Conservation (phyloP, 2,797 vertebrate genomes). For the Periophthalmus magnuspinnatus region DNA sequence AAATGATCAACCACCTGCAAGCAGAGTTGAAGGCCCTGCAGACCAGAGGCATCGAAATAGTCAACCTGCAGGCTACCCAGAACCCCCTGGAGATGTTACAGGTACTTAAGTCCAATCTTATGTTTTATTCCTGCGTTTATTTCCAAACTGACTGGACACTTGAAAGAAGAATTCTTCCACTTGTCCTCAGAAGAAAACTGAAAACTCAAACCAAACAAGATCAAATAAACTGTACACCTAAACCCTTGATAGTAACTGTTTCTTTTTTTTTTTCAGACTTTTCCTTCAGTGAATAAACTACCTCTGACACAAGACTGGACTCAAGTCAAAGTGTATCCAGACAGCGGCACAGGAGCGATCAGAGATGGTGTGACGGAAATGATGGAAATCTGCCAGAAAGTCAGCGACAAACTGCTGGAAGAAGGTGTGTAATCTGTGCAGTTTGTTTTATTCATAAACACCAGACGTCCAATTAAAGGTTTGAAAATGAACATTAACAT, state of each 20-base stretch:
- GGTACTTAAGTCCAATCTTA: constrained; percentile 30
- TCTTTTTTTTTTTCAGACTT: constrained; percentile 47
- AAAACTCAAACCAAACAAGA: too few relatives aligned
- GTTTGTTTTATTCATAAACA: background rate
- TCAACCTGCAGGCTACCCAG: constrained; percentile 32
- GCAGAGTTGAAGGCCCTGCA: constrained; percentile 45
- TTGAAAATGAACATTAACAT: background rate
- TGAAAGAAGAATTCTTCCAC: too few relatives aligned
- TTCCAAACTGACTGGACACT: too few relatives aligned
- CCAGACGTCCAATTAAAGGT: background rate
- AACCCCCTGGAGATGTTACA: constrained; percentile 52
- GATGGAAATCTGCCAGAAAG: constrained; percentile 32
- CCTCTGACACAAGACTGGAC: constrained; percentile 53
- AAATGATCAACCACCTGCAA: constrained; percentile 37
- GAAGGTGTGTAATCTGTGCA: constrained; percentile 41
- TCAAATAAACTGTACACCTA: too few relatives aligned
- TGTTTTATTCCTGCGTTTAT: too few relatives aligned
- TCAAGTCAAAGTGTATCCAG: constrained; percentile 30
- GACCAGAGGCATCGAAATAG: constrained; percentile 32
- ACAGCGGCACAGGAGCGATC: constrained; percentile 26
- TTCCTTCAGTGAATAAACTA: constrained; percentile 22
- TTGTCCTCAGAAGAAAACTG: too few relatives aligned
- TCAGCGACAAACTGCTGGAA: constrained; percentile 27
- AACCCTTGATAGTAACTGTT: background rate
- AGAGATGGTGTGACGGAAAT: constrained; percentile 42